phyloP scores from a whole-genome alignment of 2,888 invertebrate genomes.

The Agrochola macilenta region DNA sequence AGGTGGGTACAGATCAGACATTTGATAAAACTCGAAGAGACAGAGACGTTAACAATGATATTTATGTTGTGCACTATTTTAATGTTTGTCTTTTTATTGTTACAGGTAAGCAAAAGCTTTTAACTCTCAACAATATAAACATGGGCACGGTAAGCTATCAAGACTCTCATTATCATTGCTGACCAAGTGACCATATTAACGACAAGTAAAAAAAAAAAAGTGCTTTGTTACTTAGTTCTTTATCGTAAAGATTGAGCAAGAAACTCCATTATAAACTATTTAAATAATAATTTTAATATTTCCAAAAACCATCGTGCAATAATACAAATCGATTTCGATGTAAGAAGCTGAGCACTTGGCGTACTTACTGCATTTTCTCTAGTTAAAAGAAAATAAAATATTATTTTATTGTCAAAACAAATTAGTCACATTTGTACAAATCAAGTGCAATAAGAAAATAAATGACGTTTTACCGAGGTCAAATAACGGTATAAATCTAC shows the following conservation, averaged over 20 bases:
- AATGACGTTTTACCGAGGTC: constrained; percentile 42
- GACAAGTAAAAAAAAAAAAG: not conserved
- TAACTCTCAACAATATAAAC: not conserved
- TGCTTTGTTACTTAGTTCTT: not conserved
- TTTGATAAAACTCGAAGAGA: constrained; percentile 5
- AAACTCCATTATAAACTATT: not conserved
- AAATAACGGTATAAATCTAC: constrained; percentile 28
- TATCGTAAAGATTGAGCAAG: not conserved
- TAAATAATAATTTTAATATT: not conserved
- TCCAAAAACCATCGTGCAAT: not conserved
- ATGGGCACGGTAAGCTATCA: not conserved
- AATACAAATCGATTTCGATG: too few relatives aligned
- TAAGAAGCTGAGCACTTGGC: not conserved
- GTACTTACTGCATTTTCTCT: not conserved
- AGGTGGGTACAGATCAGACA: constrained; percentile 6
- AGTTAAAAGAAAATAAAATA: not conserved
- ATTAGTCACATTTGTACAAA: constrained; percentile 44
- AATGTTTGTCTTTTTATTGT: constrained; percentile 42
- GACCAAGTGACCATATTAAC: not conserved
- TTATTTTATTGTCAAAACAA: constrained; percentile 22
- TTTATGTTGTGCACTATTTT: constrained; percentile 4
- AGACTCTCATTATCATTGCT: not conserved
- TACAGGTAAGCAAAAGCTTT: constrained; percentile 42
- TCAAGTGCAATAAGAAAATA: constrained; percentile 24
- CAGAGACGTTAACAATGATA: not conserved